Conservation (phyloP, 2,797 vertebrate species). For the Phoebastria nigripes region DNA sequence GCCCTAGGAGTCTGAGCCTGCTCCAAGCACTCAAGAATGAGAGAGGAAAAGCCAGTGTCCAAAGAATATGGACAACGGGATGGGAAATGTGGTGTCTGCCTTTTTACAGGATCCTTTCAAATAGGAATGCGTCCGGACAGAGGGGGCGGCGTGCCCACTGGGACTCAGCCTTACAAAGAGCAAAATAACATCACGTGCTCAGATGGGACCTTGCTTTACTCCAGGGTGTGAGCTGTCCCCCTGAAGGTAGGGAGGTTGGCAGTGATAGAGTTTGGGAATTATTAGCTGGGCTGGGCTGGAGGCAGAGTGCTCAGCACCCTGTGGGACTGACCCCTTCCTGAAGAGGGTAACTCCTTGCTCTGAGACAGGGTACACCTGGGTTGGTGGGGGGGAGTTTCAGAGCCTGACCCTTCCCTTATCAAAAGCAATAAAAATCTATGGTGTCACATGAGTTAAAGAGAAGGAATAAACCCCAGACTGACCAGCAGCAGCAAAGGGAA, state of each 20-base stretch:
- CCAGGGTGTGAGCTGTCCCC: neutral
- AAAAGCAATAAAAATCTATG: neutral
- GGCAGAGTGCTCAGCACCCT: neutral
- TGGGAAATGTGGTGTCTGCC: neutral
- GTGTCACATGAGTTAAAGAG: too few relatives aligned
- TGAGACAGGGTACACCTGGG: neutral
- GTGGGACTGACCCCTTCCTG: neutral
- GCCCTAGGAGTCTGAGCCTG: neutral
- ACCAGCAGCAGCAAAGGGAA: neutral
- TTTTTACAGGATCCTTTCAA: rapidly evolving
- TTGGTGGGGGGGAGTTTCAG: neutral
- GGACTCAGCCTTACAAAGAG: rapidly evolving
- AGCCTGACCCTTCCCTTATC: neutral
- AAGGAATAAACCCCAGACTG: neutral
- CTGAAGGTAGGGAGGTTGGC: too few relatives aligned
- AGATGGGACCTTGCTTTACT: neutral
- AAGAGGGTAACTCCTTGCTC: neutral
- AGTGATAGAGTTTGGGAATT: neutral
- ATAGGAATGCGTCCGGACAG: rapidly evolving
- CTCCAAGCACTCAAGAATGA: neutral
- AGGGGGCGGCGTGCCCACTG: neutral
- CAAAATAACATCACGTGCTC: neutral
- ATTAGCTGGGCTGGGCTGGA: neutral
- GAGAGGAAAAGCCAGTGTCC: neutral
- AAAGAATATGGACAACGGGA: rapidly evolving